Conservation (phyloP, 1,140 invertebrate species). For the Drosophila dunni region DNA sequence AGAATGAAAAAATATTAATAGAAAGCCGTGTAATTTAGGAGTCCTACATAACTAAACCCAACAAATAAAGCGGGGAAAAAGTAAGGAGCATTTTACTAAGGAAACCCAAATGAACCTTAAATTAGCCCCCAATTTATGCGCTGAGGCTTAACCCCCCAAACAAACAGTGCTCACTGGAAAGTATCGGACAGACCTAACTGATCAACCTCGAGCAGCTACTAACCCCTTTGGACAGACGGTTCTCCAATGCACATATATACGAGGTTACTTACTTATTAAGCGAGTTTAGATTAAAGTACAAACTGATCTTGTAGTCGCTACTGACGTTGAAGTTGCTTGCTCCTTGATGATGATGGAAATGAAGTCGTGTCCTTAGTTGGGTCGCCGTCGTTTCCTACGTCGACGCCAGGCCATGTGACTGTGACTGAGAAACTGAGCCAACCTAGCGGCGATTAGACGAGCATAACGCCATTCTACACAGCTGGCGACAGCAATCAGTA, state of each 20-base stretch:
- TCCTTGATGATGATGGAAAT: background rate
- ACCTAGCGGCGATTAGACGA: conserved; percentile 39
- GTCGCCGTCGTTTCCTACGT: conserved; percentile 64
- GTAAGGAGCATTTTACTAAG: no score
- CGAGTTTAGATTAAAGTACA: conserved; percentile 37
- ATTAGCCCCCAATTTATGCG: no score
- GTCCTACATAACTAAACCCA: no score
- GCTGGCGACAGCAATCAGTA: conserved; percentile 75
- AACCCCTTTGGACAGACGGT: background rate
- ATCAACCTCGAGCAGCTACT: background rate
- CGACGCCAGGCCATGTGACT: conserved; percentile 58
- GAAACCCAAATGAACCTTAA: no score
- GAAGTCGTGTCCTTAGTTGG: conserved; percentile 31
- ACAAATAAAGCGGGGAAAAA: no score
- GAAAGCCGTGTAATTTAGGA: no score
- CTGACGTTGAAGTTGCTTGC: background rate
- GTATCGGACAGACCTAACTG: no score
- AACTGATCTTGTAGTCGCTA: conserved; percentile 11
- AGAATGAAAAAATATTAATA: no score
- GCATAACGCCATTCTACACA: conserved; percentile 69
- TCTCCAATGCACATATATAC: background rate
- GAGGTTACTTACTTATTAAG: conserved; percentile 52
- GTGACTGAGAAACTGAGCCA: conserved; percentile 53
- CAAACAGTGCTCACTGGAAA: no score
- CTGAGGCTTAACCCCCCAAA: no score